phyloP scores from a whole-genome alignment of 2,888 invertebrate species.

The Ectemnius continuus region DNA sequence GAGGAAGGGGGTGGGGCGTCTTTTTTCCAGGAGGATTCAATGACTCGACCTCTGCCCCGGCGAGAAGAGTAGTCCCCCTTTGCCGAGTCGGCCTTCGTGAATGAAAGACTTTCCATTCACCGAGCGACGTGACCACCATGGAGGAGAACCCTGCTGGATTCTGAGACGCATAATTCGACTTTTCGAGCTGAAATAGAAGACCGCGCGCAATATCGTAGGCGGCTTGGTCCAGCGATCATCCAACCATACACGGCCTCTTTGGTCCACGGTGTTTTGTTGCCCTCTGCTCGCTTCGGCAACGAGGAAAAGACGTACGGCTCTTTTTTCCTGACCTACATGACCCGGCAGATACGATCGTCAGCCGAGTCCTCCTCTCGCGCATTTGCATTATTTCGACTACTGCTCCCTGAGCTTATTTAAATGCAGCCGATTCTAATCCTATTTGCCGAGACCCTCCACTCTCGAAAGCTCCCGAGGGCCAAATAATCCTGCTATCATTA shows the following conservation, averaged over 20 bases:
- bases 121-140: constrained; percentile 31
- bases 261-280: constrained; percentile 26
- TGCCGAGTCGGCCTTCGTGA: constrained; percentile 1
- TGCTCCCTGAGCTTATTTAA: constrained; percentile 42
- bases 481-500: too few relatives aligned
- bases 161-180: constrained; percentile 11
- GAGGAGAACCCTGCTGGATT: not conserved
- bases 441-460: constrained; percentile 16
- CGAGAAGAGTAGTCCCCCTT: not conserved
- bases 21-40: not conserved
- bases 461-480: not conserved
- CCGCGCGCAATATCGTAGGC: not conserved
- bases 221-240: not conserved
- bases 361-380: constrained; percentile 27
- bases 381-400: constrained; percentile 57
- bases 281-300: not conserved
- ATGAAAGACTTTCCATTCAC: constrained; percentile 38
- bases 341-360: constrained; percentile 28
- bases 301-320: constrained; percentile 13
- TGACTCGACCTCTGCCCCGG: not conserved
- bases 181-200: constrained; percentile 36
- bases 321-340: constrained; percentile 39
- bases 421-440: constrained; percentile 39
- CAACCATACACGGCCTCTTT: not conserved
- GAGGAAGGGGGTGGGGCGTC: too few relatives aligned